Conservation (phyloP, 92 coral and sea anemone genomes). For the Zoanthus sansibaricus region DNA sequence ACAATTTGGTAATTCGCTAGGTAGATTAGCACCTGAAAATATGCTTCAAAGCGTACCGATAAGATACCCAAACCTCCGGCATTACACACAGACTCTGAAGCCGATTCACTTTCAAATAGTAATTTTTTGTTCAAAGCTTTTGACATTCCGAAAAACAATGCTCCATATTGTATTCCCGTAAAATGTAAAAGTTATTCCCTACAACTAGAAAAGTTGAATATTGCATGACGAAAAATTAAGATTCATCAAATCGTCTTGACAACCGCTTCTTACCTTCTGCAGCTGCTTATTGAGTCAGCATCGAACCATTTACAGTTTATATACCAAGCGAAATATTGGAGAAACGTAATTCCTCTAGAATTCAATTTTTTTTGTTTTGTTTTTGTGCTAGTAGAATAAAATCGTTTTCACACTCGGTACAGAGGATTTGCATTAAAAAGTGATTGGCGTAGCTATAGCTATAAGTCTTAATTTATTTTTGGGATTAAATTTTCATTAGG, state of each 20-base stretch:
- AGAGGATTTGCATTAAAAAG: constrained; percentile 28
- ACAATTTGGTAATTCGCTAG: not conserved
- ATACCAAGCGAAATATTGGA: not conserved
- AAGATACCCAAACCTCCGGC: not conserved
- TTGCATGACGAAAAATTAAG: not conserved
- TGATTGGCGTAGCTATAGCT: not conserved
- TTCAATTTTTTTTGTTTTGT: not conserved
- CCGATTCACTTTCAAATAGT: not conserved
- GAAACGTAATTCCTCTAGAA: not conserved
- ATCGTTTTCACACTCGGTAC: not conserved
- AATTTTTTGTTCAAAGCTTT: not conserved
- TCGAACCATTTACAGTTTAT: not conserved
- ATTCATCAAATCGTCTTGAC: constrained; percentile 12
- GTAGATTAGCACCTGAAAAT: not conserved
- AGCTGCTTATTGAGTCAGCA: constrained; percentile 14
- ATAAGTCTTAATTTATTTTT: not conserved
- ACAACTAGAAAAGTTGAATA: not conserved
- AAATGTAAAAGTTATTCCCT: not conserved
- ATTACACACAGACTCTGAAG: not conserved
- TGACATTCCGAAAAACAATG: no score
- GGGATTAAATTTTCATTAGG: not conserved
- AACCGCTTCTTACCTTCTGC: constrained; percentile 13
- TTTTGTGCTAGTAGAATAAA: not conserved
- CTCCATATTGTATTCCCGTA: not conserved
- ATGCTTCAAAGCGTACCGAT: not conserved